phyloP scores from a whole-genome alignment of 2,113 vertebrate genomes.

The Labeo catla region DNA sequence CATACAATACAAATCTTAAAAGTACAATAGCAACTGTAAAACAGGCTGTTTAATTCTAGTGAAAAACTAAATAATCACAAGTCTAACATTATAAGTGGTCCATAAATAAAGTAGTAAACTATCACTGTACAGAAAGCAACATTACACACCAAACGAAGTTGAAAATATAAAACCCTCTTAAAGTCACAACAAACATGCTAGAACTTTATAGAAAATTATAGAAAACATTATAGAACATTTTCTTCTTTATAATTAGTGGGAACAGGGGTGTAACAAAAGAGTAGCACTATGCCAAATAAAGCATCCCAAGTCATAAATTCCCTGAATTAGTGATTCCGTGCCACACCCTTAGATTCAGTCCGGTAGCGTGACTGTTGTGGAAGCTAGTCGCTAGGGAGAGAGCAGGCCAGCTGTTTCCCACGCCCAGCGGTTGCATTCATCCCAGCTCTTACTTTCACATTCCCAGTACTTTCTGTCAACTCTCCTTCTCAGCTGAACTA shows the following conservation, averaged over 20 bases:
- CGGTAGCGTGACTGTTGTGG: neutral
- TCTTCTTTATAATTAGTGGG: neutral
- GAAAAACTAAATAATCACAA: no score
- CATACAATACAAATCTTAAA: no score
- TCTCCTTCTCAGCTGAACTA: slow-evolving; percentile 32
- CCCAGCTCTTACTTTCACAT: slow-evolving; percentile 21
- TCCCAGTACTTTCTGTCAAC: slow-evolving; percentile 40
- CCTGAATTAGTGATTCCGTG: slow-evolving; percentile 13
- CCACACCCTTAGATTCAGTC: slow-evolving; percentile 16
- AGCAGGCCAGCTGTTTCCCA: slow-evolving; percentile 47
- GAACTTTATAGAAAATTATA: neutral
- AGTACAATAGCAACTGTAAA: no score
- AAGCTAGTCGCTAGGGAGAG: slow-evolving; percentile 38
- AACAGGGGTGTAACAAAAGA: neutral
- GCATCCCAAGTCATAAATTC: slow-evolving; percentile 30
- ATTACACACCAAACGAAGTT: no score
- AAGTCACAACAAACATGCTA: neutral
- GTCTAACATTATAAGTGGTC: no score
- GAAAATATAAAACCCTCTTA: neutral
- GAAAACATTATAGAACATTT: neutral
- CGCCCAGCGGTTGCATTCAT: slow-evolving; percentile 40
- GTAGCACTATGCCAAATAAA: slow-evolving; percentile 24
- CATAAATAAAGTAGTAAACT: neutral
- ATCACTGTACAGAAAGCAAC: no score
- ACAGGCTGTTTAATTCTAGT: no score